Base-by-base conservation (phyloP, 2,113 vertebrate species). In the Paraplagusia blochii region DNA sequence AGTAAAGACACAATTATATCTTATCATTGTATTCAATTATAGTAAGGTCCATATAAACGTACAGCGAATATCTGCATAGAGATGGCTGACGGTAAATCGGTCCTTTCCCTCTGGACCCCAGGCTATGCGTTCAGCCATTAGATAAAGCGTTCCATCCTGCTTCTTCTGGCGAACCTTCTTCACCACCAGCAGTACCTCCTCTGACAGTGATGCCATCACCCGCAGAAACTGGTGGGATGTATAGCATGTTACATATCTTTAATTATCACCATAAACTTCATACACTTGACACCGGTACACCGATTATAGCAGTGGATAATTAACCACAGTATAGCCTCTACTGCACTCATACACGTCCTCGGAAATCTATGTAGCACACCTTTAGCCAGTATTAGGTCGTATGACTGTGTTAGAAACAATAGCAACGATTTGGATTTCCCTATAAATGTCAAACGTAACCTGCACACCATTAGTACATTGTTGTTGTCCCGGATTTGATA, bases 71-170 rank as follows among this genome's bases (percentile, higher is more conserved):
- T 99, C 97, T 19, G 94, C 94, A 52, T 99, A 99, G 73, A 93
- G 87, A 80, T 98, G 96, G 88, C 97, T 99, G 89, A 98, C 82
- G 11, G 94, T 93, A 88, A 99, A 99, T 22, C 97, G 92, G 82
- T 99, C 96, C 71, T 98, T 98, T 78, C 97, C 97, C 80, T 98
- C 96, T 13, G 96, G 95, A 49, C 95, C 93, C 97, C 97, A 99
- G 1, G 96, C 97, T 22, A 99, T 92, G 66, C 97, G 91, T 52
- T 98, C 96, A 7, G 96, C 94, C 97, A 99, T 99, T 61, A 99
- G 91, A 79, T 97, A 99, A 0, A 99, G 91, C 1, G 95, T 95
- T 36, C 97, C 96, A 74, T 99, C 97, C 81, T 99, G 97, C 83
- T 99, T 99, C 89, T 93, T 96, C 74, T 98, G 95, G 16, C 96